These are phyloP conservation scores for Drosophila mauritiana DNA, from an alignment of 1,140 invertebrate genomes.

Conservation along the genomic window DNA sequence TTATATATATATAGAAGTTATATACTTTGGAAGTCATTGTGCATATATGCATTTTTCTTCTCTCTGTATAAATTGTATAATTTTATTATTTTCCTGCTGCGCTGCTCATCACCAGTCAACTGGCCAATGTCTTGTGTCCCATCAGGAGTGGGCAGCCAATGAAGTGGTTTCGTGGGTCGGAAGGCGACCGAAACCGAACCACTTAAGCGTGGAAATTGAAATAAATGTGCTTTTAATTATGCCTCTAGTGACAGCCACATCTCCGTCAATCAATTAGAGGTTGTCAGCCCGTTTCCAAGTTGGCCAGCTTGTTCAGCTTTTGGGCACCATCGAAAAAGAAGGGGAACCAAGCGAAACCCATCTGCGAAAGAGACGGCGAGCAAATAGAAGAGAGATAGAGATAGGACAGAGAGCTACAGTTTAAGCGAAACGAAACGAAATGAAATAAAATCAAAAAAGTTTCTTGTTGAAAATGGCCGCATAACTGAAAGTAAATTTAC, in stretches of 20 bases:
- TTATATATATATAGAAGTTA: too few species aligned
- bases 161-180: background rate
- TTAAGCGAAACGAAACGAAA: slow-evolving; percentile 15
- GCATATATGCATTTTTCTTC: too few species aligned
- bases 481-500: slow-evolving; percentile 78
- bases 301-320: background rate
- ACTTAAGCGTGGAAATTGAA: slow-evolving; percentile 70
- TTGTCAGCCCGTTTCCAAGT: slow-evolving; percentile 13
- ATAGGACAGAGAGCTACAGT: slow-evolving; percentile 8
- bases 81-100: too few species aligned
- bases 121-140: background rate
- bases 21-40: too few species aligned
- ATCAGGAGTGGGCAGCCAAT: background rate
- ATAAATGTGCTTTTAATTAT: slow-evolving; percentile 79
- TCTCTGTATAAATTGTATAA: too few species aligned
- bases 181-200: slow-evolving; percentile 12
- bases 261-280: slow-evolving; percentile 68
- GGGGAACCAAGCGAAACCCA: background rate
- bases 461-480: slow-evolving; percentile 65
- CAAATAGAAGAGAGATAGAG: background rate
- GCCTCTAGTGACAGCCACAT: slow-evolving; percentile 57
- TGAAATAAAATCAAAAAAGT: slow-evolving; percentile 50
- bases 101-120: background rate
- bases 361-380: slow-evolving; percentile 1
- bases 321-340: background rate